Conservation (phyloP, 1,140 invertebrate species). For the Zaprionus ornatus region DNA sequence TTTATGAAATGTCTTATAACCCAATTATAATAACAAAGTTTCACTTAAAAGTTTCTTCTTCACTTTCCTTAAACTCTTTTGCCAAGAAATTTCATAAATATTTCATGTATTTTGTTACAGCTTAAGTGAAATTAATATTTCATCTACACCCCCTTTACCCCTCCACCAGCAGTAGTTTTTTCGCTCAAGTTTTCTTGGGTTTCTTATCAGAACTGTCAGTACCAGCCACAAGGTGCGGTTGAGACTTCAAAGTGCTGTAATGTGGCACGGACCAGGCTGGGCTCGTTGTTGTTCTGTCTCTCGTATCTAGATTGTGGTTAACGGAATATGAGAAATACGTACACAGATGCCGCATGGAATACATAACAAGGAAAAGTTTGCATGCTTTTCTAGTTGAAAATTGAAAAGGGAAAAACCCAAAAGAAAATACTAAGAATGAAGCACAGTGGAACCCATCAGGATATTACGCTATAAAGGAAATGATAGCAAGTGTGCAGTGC, state of each 20-base stretch:
- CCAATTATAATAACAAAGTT: conserved; percentile 8
- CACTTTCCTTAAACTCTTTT: background rate
- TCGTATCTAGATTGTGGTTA: conserved; percentile 31
- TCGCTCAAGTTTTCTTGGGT: conserved; percentile 7
- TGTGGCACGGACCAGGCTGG: background rate
- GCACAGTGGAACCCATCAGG: background rate
- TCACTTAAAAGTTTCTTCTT: background rate
- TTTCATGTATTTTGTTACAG: background rate
- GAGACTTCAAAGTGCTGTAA: conserved; percentile 23
- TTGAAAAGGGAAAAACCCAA: conserved; percentile 11
- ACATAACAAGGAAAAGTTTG: conserved; percentile 25
- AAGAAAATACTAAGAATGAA: background rate
- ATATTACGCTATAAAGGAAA: background rate
- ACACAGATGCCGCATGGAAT: conserved; percentile 13
- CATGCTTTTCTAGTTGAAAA: conserved; percentile 29
- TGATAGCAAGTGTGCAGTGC: background rate
- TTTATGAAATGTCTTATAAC: background rate
- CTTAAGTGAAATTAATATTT: conserved; percentile 11
- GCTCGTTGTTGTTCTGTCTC: background rate
- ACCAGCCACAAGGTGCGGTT: conserved; percentile 42
- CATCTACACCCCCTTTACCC: background rate
- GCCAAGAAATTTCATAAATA: background rate
- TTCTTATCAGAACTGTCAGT: conserved; percentile 33
- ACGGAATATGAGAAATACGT: conserved; percentile 9
- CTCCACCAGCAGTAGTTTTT: background rate